phyloP scores from a whole-genome alignment of 1,140 invertebrate genomes.

The Drosophila paulistorum region DNA sequence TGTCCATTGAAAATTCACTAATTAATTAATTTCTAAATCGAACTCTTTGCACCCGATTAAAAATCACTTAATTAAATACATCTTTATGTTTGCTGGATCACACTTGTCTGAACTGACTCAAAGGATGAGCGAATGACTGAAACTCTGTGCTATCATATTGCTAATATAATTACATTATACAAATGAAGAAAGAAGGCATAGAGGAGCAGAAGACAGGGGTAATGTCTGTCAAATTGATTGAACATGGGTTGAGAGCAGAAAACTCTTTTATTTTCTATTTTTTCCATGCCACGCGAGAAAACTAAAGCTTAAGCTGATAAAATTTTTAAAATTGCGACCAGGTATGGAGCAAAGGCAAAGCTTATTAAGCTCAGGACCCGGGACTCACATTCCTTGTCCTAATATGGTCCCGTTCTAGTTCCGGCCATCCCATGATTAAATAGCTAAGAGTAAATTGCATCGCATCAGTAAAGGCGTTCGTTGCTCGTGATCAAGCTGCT shows the following conservation, averaged over 20 bases:
- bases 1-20: too few species aligned
- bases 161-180: constrained; percentile 33
- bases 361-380: neutral
- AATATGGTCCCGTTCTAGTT: neutral
- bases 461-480: too few species aligned
- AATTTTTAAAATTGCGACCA: constrained; percentile 4
- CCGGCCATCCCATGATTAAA: too few species aligned
- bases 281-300: constrained; percentile 2
- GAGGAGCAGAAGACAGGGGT: neutral
- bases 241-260: constrained; percentile 39
- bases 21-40: too few species aligned
- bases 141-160: neutral
- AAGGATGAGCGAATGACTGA: too few species aligned
- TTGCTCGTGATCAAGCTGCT: neutral
- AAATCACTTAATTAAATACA: too few species aligned
- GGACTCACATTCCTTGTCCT: neutral
- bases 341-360: neutral
- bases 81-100: too few species aligned
- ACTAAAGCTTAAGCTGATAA: neutral
- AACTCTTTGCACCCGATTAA: too few species aligned
- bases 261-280: neutral
- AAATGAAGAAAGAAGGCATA: constrained; percentile 25
- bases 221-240: constrained; percentile 61
- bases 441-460: too few species aligned
- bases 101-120: too few species aligned